A percentile compares a stretch with the other conserved stretches of the same genome.
Conservation (phyloP, 2,797 vertebrate species). For the Acanthurus tractus region DNA sequence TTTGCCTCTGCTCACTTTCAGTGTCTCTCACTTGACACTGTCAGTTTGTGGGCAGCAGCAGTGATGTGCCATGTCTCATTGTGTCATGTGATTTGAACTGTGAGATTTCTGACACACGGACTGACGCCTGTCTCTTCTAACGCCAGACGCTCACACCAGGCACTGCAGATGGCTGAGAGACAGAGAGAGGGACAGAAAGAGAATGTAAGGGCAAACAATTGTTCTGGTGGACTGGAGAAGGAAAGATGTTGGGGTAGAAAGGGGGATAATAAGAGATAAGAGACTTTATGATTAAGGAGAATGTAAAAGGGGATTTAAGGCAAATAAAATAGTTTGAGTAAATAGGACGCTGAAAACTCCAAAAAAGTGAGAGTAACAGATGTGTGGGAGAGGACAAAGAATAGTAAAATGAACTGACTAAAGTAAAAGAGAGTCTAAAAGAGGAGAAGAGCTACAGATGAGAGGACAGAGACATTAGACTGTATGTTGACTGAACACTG, state of each 20-base stretch:
- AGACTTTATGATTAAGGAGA: slow-evolving; percentile 7
- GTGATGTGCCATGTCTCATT: slow-evolving; percentile 63
- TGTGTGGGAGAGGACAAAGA: not conserved
- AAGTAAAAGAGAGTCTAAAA: not conserved
- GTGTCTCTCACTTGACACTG: slow-evolving; percentile 36
- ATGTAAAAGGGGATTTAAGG: not conserved
- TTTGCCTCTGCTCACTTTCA: slow-evolving; percentile 21
- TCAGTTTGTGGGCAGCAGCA: slow-evolving; percentile 63
- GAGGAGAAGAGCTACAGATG: slow-evolving; percentile 51
- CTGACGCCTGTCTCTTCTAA: slow-evolving; percentile 57
- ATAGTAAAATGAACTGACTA: not conserved
- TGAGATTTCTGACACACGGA: slow-evolving; percentile 67
- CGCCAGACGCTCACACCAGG: slow-evolving; percentile 61
- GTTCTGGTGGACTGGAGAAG: not conserved
- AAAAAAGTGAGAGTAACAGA: not conserved
- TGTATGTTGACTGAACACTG: slow-evolving; percentile 59
- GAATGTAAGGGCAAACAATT: not conserved
- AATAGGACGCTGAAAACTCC: not conserved
- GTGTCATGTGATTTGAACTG: slow-evolving; percentile 60
- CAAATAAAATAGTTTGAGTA: not conserved
- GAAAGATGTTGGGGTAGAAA: not conserved
- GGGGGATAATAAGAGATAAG: not conserved
- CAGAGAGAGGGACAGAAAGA: slow-evolving; percentile 18
- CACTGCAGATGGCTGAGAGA: slow-evolving; percentile 50
- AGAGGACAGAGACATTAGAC: slow-evolving; percentile 59